phyloP scores from a whole-genome alignment of 2,797 vertebrate species.

The Poeciliopsis presidionis region DNA sequence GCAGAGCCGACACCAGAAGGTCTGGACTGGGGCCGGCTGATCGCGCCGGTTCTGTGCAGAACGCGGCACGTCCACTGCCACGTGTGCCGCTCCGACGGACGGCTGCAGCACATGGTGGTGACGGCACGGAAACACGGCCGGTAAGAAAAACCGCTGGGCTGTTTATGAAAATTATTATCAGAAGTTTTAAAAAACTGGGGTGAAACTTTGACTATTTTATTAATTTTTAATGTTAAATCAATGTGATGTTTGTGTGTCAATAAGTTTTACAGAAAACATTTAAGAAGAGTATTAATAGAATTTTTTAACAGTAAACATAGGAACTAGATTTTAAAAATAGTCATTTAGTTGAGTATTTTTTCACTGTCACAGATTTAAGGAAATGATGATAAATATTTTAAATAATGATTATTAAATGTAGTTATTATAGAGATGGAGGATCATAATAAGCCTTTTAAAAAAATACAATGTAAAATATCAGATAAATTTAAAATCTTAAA shows the following conservation, averaged over 20 bases:
- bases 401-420: background rate
- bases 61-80: slow-evolving; percentile 86
- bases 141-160: slow-evolving; percentile 58
- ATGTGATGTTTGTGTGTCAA: background rate
- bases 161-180: background rate
- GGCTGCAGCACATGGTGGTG: slow-evolving; percentile 79
- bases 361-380: too few species aligned
- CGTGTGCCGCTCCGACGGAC: slow-evolving; percentile 81
- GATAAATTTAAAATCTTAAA: background rate
- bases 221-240: background rate
- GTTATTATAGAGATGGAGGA: too few species aligned
- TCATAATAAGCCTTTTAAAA: background rate
- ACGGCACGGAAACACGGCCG: slow-evolving; percentile 83
- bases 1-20: background rate
- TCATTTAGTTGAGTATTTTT: background rate
- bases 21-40: slow-evolving; percentile 81
- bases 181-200: background rate
- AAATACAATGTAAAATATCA: background rate
- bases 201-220: background rate
- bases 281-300: too few species aligned
- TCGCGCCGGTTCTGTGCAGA: slow-evolving; percentile 77
- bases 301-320: background rate
- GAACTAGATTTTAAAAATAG: background rate
- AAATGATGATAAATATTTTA: too few species aligned
- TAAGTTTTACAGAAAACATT: too few species aligned